Base-by-base conservation (phyloP, 1,140 invertebrate genomes). In the Ips nitidus region DNA sequence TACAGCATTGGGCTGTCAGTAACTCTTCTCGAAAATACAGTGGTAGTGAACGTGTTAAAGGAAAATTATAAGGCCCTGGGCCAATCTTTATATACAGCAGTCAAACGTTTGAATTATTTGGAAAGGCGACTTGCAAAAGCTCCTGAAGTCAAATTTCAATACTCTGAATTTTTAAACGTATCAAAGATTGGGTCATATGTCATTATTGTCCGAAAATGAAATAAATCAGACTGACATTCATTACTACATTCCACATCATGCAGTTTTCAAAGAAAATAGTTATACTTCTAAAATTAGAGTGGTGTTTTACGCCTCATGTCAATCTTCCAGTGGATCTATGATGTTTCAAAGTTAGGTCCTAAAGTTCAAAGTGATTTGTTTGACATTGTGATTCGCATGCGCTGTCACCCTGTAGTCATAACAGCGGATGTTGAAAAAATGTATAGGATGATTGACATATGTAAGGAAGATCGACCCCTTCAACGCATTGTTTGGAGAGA, bases 401-500 rank as follows among this genome's bases (percentile, higher is more conserved):
- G 79, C 42, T 59, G 4, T 3, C 70, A 77, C 66, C 5, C 45
- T 1, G 72, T 76, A 45, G 77, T 75, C 0, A 62, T 81, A 2
- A 71, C 72, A 3, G 75, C 74, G 2, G 82, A 82, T 65, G 77
- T 81, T 36, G 69, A 66, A 47, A 80, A 81, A 74, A 81, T 82
- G 78, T 83, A 78, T 64, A 64, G 80, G 3, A 77, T 79, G 58
- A 73, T 83, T 39, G 22, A 39, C 7, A 56, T 82, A 1, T n/a
- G 71, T 62, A 41, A 63, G n/a, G 57, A 66, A 41, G 70, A 82
- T 50, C 22, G 50, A 36, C 59, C 74, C 6, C 75, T 75, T 53
- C 80, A 82, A 70, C 45, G 74, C 42, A 81, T 83, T 39, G 8
- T 82, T 1, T 83, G 81, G 80, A 58, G 79, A 22, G 36, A 66